Percentiles rank a stretch among this genome's conserved stretches.
Evolutionary conservation across 2,888 invertebrate genomes (phyloP).

Genomic region (Gerosis bhagava): DNA sequence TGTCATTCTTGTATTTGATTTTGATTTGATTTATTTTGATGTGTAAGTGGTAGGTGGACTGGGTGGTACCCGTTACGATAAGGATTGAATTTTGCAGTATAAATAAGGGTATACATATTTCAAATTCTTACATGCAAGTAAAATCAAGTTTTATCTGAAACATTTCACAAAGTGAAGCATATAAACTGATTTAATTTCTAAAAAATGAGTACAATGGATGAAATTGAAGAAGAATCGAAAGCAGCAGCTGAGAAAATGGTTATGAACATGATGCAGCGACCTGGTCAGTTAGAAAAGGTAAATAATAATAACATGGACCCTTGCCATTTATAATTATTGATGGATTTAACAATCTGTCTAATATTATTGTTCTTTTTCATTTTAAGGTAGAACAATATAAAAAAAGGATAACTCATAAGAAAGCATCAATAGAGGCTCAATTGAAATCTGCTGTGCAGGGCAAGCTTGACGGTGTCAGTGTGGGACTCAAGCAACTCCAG

Average conservation of each 20-base stretch:
- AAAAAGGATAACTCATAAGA: slow-evolving; percentile 88
- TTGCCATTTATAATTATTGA: too few relatives aligned
- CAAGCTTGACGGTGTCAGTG: slow-evolving; percentile 97
- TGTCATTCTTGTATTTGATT: too few relatives aligned
- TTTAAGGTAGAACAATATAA: slow-evolving; percentile 91
- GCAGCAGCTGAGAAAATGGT: slow-evolving; percentile 92
- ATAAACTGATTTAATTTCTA: neutral
- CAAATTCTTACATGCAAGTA: too few relatives aligned
- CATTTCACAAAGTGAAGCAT: too few relatives aligned
- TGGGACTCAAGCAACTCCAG: slow-evolving; percentile 95
- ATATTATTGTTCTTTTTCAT: too few relatives aligned
- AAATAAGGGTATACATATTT: too few relatives aligned
- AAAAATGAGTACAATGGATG: slow-evolving; percentile 80
- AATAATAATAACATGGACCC: slow-evolving; percentile 15
- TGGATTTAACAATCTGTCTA: too few relatives aligned
- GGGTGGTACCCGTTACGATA: too few relatives aligned
- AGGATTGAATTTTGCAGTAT: too few relatives aligned
- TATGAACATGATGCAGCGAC: slow-evolving; percentile 95
- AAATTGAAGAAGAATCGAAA: slow-evolving; percentile 90
- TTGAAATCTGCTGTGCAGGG: slow-evolving; percentile 99
- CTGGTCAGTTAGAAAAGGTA: slow-evolving; percentile 97
- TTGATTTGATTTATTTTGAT: too few relatives aligned
- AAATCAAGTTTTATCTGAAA: neutral
- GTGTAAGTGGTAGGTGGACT: too few relatives aligned
- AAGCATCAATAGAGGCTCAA: slow-evolving; percentile 96